Evolutionary conservation across 1,140 invertebrate genomes (phyloP).

Genomic region (Bathynomus jamesi): DNA sequence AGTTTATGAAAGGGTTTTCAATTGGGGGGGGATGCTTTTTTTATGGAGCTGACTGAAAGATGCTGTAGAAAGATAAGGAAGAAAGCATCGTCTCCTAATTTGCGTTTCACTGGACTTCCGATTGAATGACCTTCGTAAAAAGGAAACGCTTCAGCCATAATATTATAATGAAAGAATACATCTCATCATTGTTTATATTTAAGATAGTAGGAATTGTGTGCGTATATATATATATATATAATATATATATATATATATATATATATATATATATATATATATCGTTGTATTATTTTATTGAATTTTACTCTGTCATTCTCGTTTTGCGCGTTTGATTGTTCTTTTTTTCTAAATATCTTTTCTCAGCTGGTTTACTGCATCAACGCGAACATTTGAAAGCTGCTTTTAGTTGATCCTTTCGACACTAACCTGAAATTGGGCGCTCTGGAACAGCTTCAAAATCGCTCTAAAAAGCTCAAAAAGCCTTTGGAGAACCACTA

Average conservation of each 20-base stretch:
- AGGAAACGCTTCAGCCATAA: too few species aligned
- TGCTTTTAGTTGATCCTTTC: constrained; percentile 1
- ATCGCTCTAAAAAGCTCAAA: background rate
- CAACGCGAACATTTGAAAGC: background rate
- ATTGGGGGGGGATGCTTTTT: too few species aligned
- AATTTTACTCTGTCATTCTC: background rate
- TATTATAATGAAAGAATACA: too few species aligned
- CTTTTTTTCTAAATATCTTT: background rate
- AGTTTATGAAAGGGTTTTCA: too few species aligned
- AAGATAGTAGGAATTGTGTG: too few species aligned
- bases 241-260: constrained; percentile 3
- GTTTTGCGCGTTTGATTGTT: background rate
- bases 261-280: background rate
- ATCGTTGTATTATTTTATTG: background rate
- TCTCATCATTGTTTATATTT: too few species aligned
- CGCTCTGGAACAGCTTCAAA: background rate
- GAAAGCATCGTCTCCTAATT: too few species aligned
- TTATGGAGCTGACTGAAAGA: too few species aligned
- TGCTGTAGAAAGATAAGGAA: too few species aligned
- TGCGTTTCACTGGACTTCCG: too few species aligned
- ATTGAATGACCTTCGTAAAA: too few species aligned
- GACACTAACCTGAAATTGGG: constrained; percentile 1
- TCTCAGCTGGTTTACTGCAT: background rate
- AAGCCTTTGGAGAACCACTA: background rate
- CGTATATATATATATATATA: constrained; percentile 3